Conservation (phyloP, 2,113 vertebrate genomes). For the Bubo blakistoni region DNA sequence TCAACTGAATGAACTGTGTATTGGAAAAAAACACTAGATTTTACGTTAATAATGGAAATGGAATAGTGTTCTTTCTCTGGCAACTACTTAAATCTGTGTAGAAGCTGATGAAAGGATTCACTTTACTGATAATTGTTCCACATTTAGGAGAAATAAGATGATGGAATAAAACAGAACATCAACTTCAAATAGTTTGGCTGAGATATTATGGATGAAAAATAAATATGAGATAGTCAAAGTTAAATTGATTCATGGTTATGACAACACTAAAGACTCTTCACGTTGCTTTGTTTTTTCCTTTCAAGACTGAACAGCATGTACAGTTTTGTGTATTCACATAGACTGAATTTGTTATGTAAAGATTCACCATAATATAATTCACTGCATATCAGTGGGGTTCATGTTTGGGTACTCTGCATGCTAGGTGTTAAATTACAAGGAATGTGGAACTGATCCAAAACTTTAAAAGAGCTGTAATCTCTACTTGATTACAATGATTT, state of each 20-base stretch:
- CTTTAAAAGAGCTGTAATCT: neutral
- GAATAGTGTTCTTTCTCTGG: neutral
- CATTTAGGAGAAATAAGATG: constrained; percentile 40
- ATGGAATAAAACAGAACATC: neutral
- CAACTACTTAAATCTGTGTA: constrained; percentile 20
- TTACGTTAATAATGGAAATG: constrained; percentile 34
- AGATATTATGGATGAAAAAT: neutral
- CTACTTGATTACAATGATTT: neutral
- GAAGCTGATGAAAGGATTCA: constrained; percentile 14
- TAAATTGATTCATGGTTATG: neutral
- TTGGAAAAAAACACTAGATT: neutral
- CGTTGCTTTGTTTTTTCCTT: neutral
- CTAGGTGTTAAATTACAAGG: neutral
- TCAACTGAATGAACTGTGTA: neutral
- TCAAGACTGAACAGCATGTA: neutral
- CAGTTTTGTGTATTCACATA: neutral
- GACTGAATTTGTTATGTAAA: neutral
- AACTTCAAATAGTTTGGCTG: constrained; percentile 22
- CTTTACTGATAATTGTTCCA: constrained; percentile 42
- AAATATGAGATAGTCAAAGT: neutral
- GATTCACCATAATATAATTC: neutral
- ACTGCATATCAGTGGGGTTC: neutral
- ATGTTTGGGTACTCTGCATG: neutral
- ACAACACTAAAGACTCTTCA: neutral
- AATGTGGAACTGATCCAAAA: neutral